phyloP scores from a whole-genome alignment of 1,140 invertebrate species.

The Physella acuta region DNA sequence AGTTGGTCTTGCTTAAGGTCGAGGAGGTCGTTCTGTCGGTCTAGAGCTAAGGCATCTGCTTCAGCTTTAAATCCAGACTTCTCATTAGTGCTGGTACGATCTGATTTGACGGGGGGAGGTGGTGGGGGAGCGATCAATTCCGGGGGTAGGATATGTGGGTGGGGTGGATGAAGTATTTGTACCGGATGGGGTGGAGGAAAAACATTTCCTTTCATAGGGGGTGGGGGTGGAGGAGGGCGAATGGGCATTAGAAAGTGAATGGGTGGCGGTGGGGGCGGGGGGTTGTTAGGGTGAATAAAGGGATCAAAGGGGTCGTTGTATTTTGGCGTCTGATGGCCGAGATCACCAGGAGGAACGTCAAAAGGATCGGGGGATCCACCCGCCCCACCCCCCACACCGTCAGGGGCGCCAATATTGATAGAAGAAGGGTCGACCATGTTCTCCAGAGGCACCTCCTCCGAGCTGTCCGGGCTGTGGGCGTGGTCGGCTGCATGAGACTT shows the following conservation, averaged over 20 bases:
- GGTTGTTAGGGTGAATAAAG: not conserved
- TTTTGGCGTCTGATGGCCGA: not conserved
- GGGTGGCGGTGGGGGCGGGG: constrained; percentile 13
- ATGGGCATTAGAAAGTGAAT: not conserved
- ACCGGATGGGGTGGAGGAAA: not conserved
- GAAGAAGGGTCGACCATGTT: constrained; percentile 6
- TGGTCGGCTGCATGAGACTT: constrained; percentile 17
- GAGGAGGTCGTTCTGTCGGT: constrained; percentile 12
- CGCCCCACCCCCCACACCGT: not conserved
- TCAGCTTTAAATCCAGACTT: constrained; percentile 2
- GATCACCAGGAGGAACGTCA: not conserved
- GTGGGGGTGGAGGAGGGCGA: constrained; percentile 14
- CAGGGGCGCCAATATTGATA: not conserved
- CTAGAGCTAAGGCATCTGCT: not conserved
- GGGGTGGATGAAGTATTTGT: not conserved
- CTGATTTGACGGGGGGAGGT: not conserved
- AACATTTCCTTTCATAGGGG: not conserved
- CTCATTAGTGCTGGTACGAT: not conserved
- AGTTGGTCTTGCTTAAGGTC: constrained; percentile 17
- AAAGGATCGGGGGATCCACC: not conserved
- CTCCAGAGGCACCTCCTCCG: constrained; percentile 3
- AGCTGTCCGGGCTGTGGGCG: not conserved
- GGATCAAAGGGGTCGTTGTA: constrained; percentile 17
- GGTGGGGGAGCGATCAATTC: not conserved
- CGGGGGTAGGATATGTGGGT: not conserved